phyloP scores from a whole-genome alignment of 2,797 vertebrate species.

The Muraenolepis orangiensis region DNA sequence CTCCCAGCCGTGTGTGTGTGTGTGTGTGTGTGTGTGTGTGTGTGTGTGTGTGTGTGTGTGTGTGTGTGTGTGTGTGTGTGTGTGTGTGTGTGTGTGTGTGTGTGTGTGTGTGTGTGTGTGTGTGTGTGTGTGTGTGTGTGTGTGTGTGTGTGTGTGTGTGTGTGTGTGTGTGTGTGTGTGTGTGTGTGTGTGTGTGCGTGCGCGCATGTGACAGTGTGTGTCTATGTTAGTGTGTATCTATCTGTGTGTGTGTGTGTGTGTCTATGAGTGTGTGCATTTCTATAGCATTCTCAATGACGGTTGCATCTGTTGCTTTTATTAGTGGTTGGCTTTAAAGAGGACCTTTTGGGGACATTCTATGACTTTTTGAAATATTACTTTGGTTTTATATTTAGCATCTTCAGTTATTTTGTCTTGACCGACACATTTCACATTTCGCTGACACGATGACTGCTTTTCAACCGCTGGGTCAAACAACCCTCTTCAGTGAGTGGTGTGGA shows the following conservation, averaged over 20 bases:
- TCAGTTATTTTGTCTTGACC: neutral
- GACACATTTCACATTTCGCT: neutral
- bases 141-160: no score
- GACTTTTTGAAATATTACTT: neutral
- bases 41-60: constrained; percentile 4
- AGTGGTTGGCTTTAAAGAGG: neutral
- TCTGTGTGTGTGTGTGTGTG: neutral
- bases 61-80: constrained; percentile 2
- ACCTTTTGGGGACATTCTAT: neutral
- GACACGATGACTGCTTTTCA: no score
- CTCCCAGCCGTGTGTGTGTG: no score
- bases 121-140: no score
- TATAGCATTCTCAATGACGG: neutral
- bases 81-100: neutral
- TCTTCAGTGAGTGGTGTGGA: no score
- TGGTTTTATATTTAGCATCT: no score
- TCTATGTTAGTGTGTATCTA: neutral
- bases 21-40: neutral
- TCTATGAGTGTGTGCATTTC: neutral
- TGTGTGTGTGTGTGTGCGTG: neutral
- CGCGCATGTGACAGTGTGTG: neutral
- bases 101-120: no score
- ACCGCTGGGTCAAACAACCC: no score
- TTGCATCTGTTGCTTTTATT: neutral
- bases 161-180: no score